Evolutionary conservation across 1,140 invertebrate genomes (phyloP).

Genomic region (Drosophila dunni): DNA sequence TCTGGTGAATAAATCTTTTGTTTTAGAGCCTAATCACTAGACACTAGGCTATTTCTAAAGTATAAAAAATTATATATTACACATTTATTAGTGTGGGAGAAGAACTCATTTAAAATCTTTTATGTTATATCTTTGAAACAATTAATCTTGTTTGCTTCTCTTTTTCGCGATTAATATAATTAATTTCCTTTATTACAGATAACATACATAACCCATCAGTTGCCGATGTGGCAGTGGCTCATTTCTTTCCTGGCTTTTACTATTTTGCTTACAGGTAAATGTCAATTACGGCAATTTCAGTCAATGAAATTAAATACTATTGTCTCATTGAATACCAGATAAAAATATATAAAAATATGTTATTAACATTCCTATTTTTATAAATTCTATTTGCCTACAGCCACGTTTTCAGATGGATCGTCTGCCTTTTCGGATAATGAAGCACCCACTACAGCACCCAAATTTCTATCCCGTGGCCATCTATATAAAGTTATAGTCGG

Average conservation of each 20-base stretch:
- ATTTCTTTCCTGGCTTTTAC: slow-evolving; percentile 38
- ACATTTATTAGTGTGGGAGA: too few relatives aligned
- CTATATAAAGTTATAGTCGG: slow-evolving; percentile 91
- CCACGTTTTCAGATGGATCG: slow-evolving; percentile 54
- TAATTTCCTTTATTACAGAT: slow-evolving; percentile 34
- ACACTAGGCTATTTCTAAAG: too few relatives aligned
- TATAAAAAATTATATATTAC: too few relatives aligned
- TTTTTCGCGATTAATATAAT: too few relatives aligned
- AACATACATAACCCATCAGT: slow-evolving; percentile 32
- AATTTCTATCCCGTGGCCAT: slow-evolving; percentile 89
- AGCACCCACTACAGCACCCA: slow-evolving; percentile 85
- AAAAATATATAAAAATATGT: too few relatives aligned
- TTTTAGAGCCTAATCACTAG: too few relatives aligned
- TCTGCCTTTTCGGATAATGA: slow-evolving; percentile 70
- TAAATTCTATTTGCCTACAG: slow-evolving; percentile 29
- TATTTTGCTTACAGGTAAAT: slow-evolving; percentile 57
- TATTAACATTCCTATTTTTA: too few relatives aligned
- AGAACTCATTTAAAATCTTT: too few relatives aligned
- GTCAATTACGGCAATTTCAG: not conserved
- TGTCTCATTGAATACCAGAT: not conserved
- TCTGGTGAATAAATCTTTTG: too few relatives aligned
- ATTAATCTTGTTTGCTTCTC: not conserved
- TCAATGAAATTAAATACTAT: too few relatives aligned
- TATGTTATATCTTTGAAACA: too few relatives aligned
- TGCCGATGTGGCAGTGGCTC: slow-evolving; percentile 29